These are phyloP conservation scores for Drosophila parabipectinata DNA, from an alignment of 1,140 invertebrate genomes.

Conservation along the genomic window DNA sequence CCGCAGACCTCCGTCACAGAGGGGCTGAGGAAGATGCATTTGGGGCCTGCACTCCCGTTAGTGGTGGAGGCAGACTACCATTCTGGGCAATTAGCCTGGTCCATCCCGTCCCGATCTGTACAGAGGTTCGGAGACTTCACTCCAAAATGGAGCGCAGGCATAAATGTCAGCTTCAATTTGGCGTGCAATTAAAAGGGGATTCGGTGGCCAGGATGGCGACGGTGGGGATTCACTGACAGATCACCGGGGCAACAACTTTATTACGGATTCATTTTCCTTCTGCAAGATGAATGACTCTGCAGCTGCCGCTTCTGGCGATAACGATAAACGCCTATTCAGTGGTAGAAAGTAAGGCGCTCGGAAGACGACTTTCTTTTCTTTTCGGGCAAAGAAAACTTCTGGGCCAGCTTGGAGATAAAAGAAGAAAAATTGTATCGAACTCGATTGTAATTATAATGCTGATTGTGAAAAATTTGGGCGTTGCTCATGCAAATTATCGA, in stretches of 20 bases:
- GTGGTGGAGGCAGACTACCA: slow-evolving; percentile 21
- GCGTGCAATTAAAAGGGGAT: slow-evolving; percentile 67
- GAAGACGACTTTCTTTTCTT: slow-evolving; percentile 63
- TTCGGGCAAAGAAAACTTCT: slow-evolving; percentile 33
- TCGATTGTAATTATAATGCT: slow-evolving; percentile 45
- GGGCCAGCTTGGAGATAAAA: not conserved
- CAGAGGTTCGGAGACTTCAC: slow-evolving; percentile 29
- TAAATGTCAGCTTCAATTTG: slow-evolving; percentile 76
- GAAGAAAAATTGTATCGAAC: not conserved
- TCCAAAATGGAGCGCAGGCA: slow-evolving; percentile 71
- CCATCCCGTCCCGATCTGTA: not conserved
- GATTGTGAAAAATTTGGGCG: slow-evolving; percentile 52
- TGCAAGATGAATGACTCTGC: slow-evolving; percentile 69
- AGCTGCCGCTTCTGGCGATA: slow-evolving; percentile 51
- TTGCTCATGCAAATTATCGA: slow-evolving; percentile 62
- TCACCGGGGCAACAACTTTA: slow-evolving; percentile 66
- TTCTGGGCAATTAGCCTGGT: slow-evolving; percentile 72
- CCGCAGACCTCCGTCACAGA: not conserved
- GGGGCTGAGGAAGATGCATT: slow-evolving; percentile 22
- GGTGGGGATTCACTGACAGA: slow-evolving; percentile 45
- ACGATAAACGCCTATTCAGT: slow-evolving; percentile 40
- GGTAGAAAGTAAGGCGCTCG: slow-evolving; percentile 54
- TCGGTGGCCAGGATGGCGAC: slow-evolving; percentile 24
- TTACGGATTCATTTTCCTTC: slow-evolving; percentile 72
- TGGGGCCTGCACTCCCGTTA: slow-evolving; percentile 34